A percentile compares a stretch with the other conserved stretches of the same genome.
Conservation (phyloP, 2,797 vertebrate species). For the Ptychadena robeensis region DNA sequence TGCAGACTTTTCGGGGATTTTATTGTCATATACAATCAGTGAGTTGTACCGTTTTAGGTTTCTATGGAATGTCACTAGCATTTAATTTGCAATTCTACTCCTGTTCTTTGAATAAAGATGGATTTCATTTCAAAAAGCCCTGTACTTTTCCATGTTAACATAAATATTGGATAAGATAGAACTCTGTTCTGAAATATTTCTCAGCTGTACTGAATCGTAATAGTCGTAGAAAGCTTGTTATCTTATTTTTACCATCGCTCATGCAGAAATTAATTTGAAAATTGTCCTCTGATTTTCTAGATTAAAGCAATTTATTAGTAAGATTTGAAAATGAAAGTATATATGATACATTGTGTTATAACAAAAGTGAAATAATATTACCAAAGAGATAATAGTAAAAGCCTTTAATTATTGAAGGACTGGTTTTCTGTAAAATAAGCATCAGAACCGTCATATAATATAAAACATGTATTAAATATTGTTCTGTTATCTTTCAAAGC, state of each 20-base stretch:
- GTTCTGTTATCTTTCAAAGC: no score
- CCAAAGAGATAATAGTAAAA: neutral
- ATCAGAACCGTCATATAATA: neutral
- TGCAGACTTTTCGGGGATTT: conserved; percentile 46
- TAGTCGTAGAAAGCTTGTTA: neutral
- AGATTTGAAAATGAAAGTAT: neutral
- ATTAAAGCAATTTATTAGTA: neutral
- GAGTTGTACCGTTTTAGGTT: conserved; percentile 47
- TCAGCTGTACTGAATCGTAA: neutral
- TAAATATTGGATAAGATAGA: conserved; percentile 40
- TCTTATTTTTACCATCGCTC: neutral
- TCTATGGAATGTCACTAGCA: conserved; percentile 48
- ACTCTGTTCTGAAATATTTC: neutral
- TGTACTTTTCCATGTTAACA: conserved; percentile 35
- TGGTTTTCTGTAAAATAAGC: no score
- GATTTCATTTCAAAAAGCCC: conserved; percentile 53
- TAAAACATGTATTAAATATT: neutral
- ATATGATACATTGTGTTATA: neutral
- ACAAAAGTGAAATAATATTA: neutral
- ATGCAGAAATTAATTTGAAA: neutral
- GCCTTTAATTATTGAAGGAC: neutral
- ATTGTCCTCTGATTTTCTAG: neutral
- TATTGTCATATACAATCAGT: conserved; percentile 48
- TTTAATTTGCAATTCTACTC: conserved; percentile 57
- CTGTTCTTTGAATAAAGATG: conserved; percentile 55